Base-by-base conservation (phyloP, 2,113 vertebrate species). In the Pangasianodon hypophthalmus region DNA sequence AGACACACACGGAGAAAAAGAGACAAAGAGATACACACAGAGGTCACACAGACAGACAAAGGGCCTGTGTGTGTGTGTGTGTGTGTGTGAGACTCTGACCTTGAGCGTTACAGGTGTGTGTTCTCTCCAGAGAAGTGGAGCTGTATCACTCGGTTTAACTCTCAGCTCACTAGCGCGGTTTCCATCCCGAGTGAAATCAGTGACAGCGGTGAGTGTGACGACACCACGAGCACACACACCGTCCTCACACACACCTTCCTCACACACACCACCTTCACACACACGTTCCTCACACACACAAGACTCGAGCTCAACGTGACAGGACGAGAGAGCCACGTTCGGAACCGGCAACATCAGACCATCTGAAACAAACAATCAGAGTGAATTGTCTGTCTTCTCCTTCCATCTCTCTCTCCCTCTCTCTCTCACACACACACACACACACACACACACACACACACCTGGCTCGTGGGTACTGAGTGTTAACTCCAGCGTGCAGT, bases 381-480 rank as follows among this genome's bases (percentile, higher is more conserved):
- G 60, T 83, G 80, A 84, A 46, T 60, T 75, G 64, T 41, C 19
- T 52, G 0, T 41, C 83, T 56, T 83, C 90, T 89, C 3, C 46
- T 37, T n/a, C 18, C 13, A 29, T n/a, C 64, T n/a, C 29, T n/a
- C 64, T 60, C 19, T 60, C n/a, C 14, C 64, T 32, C 64, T 14
- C 64, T 8, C 64, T 8, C 29, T 8, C 64, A 4, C 67, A 14
- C 64, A 32, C 64, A 13, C 29, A 14, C 64, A n/a, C 29, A 67
- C 64, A n/a, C 29, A 67, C 29, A 67, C 29, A 67, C 64, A 67
- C 64, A n/a, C 62, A 37, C n/a, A 58, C 85, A 48, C 82, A 96
- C 97, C 96, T 93, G 95, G 92, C 67, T 96, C 92, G 0, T 95
- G 92, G 60, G 95, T 94, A 8, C 92, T 96, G 44, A 97, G 93